These are phyloP conservation scores for Enhydra lutris DNA, from an alignment of 2,113 vertebrate species.

Conservation along the genomic window DNA sequence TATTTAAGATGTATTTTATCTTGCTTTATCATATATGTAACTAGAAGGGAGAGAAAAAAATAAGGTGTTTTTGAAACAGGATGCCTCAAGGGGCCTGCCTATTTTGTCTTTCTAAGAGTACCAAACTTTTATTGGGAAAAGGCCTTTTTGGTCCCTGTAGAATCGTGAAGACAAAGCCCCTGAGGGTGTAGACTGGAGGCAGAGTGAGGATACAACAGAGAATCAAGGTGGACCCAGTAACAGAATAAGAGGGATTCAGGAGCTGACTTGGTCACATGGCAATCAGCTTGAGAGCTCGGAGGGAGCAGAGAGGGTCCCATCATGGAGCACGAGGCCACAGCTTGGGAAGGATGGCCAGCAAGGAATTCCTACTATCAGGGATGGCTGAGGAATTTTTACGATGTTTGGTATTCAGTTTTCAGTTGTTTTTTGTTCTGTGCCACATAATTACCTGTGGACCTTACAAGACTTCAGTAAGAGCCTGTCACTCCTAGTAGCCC, in stretches of 20 bases:
- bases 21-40: background rate
- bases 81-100: background rate
- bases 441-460: background rate
- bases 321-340: background rate
- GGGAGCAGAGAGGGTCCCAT: background rate
- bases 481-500: background rate
- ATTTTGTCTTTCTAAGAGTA: background rate
- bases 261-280: background rate
- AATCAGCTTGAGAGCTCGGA: background rate
- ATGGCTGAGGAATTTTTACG: background rate
- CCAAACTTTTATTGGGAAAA: background rate
- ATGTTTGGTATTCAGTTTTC: background rate
- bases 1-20: background rate
- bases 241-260: background rate
- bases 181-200: too few species aligned
- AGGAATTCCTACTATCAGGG: background rate
- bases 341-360: too few species aligned
- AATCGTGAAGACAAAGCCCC: background rate
- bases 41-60: background rate
- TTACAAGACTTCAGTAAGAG: background rate
- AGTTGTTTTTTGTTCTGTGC: background rate
- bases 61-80: background rate
- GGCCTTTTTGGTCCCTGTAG: background rate
- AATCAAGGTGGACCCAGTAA: accelerated
- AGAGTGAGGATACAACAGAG: background rate